Conservation (phyloP, 2,888 invertebrate genomes). For the Metacarcinus magister region DNA sequence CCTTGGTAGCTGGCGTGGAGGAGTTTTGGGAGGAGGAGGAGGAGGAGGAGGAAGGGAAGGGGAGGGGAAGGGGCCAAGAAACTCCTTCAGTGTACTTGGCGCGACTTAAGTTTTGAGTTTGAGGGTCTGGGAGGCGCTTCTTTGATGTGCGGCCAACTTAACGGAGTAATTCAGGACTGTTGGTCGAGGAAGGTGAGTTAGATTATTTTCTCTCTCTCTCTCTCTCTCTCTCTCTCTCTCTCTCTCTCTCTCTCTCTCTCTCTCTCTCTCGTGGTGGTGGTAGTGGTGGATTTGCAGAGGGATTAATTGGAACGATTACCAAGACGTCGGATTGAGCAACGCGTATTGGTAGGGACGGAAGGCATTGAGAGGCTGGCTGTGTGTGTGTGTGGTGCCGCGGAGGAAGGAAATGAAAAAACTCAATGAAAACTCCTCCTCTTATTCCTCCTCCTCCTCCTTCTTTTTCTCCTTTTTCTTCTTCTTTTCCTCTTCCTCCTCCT, state of each 20-base stretch:
- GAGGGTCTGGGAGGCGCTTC: constrained; percentile 18
- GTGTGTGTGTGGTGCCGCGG: background rate
- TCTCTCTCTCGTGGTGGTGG: background rate
- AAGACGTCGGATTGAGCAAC: constrained; percentile 5
- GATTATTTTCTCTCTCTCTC: constrained; percentile 45
- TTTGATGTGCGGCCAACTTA: constrained; percentile 47
- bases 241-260: constrained; percentile 46
- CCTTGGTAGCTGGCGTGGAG: constrained; percentile 18
- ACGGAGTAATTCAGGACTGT: constrained; percentile 40
- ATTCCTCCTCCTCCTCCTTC: background rate
- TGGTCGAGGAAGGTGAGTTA: constrained; percentile 16
- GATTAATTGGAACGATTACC: background rate
- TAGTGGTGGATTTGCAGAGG: background rate
- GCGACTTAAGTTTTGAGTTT: constrained; percentile 44
- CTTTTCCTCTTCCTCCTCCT: background rate
- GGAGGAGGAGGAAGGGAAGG: background rate
- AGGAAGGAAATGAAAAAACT: constrained; percentile 1
- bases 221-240: constrained; percentile 34
- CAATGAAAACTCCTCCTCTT: background rate
- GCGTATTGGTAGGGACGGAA: background rate
- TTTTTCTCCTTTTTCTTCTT: background rate
- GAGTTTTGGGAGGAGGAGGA: background rate
- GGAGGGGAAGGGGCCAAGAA: background rate
- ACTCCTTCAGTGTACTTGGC: constrained; percentile 46
- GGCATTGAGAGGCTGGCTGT: background rate